Conservation (phyloP, 2,888 invertebrate genomes). For the Deilephila porcellus region DNA sequence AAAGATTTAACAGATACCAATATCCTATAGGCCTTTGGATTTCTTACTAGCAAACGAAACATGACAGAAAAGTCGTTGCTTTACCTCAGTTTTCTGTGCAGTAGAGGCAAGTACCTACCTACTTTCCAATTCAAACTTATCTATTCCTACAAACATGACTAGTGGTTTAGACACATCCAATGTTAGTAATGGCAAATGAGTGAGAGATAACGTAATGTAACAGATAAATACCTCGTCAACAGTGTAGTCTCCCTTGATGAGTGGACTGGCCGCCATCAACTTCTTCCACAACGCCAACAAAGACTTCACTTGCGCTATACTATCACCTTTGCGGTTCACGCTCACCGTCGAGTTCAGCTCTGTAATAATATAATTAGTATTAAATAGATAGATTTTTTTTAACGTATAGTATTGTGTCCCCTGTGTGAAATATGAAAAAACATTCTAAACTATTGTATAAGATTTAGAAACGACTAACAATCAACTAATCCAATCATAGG, state of each 20-base stretch:
- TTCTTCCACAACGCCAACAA: conserved; percentile 94
- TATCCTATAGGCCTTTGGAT: too few relatives aligned
- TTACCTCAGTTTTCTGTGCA: too few relatives aligned
- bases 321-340: conserved; percentile 83
- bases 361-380: too few relatives aligned
- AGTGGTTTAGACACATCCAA: not conserved
- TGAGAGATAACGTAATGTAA: not conserved
- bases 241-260: conserved; percentile 65
- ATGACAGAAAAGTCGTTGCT: too few relatives aligned
- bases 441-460: too few relatives aligned
- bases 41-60: too few relatives aligned
- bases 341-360: conserved; percentile 64
- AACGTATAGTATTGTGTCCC: not conserved
- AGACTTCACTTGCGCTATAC: conserved; percentile 82
- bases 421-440: not conserved
- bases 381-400: not conserved
- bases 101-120: too few relatives aligned
- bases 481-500: not conserved
- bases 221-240: conserved; percentile 51
- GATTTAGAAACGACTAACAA: too few relatives aligned
- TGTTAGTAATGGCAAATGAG: too few relatives aligned
- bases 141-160: too few relatives aligned
- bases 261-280: conserved; percentile 84
- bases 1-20: too few relatives aligned
- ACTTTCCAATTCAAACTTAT: too few relatives aligned